These are phyloP conservation scores for Aphelenchoides fujianensis DNA, from an alignment of 1,140 invertebrate species.

Conservation along the genomic window DNA sequence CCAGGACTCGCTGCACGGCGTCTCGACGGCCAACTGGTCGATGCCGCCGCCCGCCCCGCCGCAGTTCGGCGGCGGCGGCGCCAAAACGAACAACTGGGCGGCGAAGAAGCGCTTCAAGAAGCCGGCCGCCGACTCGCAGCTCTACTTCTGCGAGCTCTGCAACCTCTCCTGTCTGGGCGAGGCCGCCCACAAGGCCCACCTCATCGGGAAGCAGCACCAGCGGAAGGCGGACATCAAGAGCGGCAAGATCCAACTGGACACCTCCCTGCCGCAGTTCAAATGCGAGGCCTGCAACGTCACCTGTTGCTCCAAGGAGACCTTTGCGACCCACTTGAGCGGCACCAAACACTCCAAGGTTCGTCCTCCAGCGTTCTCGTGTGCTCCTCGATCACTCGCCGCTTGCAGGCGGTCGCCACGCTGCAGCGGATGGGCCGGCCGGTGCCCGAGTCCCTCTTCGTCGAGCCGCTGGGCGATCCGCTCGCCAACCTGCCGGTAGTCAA, in stretches of 20 bases:
- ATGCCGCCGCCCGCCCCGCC: no score
- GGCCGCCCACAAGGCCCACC: constrained; percentile 88
- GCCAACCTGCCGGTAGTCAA: neutral
- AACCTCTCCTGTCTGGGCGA: constrained; percentile 94
- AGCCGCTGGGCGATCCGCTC: constrained; percentile 19
- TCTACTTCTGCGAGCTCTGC: constrained; percentile 87
- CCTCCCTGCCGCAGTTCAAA: constrained; percentile 64
- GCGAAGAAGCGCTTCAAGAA: constrained; percentile 19
- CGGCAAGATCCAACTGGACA: constrained; percentile 43
- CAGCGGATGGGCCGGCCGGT: constrained; percentile 96
- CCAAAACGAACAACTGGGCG: no score
- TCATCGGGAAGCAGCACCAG: constrained; percentile 97
- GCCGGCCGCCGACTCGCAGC: neutral
- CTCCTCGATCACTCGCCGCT: neutral
- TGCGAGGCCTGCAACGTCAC: constrained; percentile 88
- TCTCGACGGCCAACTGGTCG: neutral
- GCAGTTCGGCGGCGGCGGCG: no score
- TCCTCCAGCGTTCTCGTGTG: no score
- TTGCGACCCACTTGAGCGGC: constrained; percentile 92
- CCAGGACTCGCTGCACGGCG: neutral
- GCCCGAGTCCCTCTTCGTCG: constrained; percentile 84
- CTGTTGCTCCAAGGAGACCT: constrained; percentile 93
- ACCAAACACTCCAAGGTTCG: constrained; percentile 87
- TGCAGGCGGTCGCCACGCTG: constrained; percentile 72
- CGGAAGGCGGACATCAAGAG: constrained; percentile 88